A percentile compares a stretch with the other conserved stretches of the same genome.
These are phyloP conservation scores for Probaryconus sp. DNA, from an alignment of 1,140 invertebrate species.

Conservation along the genomic window DNA sequence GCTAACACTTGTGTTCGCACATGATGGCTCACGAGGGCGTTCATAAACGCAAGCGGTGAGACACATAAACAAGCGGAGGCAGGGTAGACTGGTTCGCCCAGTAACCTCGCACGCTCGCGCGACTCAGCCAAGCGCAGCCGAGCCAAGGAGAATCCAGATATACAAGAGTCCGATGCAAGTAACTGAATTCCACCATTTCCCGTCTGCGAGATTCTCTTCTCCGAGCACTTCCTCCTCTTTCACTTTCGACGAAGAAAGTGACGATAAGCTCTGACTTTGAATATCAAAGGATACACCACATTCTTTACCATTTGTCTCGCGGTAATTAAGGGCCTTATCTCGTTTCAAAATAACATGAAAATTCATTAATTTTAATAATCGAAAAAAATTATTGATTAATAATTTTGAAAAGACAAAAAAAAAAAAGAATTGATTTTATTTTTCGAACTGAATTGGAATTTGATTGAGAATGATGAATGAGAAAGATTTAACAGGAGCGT, in stretches of 20 bases:
- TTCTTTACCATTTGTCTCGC: not conserved
- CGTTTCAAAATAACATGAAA: constrained; percentile 1
- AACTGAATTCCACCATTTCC: constrained; percentile 66
- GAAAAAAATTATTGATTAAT: no score
- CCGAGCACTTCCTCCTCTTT: constrained; percentile 46
- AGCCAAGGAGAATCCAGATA: constrained; percentile 61
- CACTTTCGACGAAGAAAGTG: constrained; percentile 61
- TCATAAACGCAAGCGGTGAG: constrained; percentile 39
- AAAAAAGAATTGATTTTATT: no score
- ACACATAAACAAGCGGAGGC: constrained; percentile 60
- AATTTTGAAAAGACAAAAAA: no score
- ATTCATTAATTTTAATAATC: no score
- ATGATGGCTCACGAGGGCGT: constrained; percentile 43
- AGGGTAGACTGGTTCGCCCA: constrained; percentile 69
- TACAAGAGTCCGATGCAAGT: constrained; percentile 56
- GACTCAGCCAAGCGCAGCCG: constrained; percentile 41
- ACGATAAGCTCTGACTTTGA: constrained; percentile 44
- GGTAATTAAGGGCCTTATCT: constrained; percentile 28
- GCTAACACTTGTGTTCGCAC: constrained; percentile 21
- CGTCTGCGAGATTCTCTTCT: constrained; percentile 29
- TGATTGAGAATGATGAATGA: no score
- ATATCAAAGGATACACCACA: constrained; percentile 37
- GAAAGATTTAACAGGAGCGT: no score
- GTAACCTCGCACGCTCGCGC: constrained; percentile 66
- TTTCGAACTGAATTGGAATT: no score